A percentile compares a stretch with the other conserved stretches of the same genome.
These are phyloP conservation scores for Bactericera cockerelli DNA, from an alignment of 1,140 invertebrate species.

Conservation along the genomic window DNA sequence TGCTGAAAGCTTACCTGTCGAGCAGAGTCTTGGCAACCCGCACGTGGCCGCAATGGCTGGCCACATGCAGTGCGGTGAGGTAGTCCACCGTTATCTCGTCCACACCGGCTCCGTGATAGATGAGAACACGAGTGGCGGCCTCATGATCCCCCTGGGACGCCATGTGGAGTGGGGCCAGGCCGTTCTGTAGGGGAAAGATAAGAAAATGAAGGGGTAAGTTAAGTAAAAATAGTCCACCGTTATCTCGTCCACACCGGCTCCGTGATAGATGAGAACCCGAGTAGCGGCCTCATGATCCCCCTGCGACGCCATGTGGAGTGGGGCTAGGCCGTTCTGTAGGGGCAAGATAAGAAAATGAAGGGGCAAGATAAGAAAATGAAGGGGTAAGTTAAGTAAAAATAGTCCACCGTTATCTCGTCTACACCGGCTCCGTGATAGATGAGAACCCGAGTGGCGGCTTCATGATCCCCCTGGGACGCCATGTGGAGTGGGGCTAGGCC, in stretches of 20 bases:
- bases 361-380: no score
- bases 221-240: no score
- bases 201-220: no score
- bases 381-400: no score
- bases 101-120: conserved; percentile 85
- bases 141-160: conserved; percentile 94
- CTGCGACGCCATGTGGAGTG: conserved; percentile 87
- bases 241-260: conserved; percentile 92
- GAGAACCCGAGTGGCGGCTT: conserved; percentile 81
- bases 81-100: conserved; percentile 98
- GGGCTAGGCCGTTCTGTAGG: conserved; percentile 69
- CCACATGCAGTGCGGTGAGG: conserved; percentile 90
- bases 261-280: conserved; percentile 75
- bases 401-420: conserved; percentile 95
- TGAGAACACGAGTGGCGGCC: conserved; percentile 77
- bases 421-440: conserved; percentile 87
- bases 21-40: conserved; percentile 86
- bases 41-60: conserved; percentile 87
- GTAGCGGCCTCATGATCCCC: conserved; percentile 94
- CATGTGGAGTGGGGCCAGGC: conserved; percentile 80
- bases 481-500: conserved; percentile 79
- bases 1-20: conserved; percentile 32
- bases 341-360: conserved; percentile 20
- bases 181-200: conserved; percentile 47
- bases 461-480: conserved; percentile 93